phyloP scores from a whole-genome alignment of 1,140 invertebrate genomes.

The Brachionus manjavacas region DNA sequence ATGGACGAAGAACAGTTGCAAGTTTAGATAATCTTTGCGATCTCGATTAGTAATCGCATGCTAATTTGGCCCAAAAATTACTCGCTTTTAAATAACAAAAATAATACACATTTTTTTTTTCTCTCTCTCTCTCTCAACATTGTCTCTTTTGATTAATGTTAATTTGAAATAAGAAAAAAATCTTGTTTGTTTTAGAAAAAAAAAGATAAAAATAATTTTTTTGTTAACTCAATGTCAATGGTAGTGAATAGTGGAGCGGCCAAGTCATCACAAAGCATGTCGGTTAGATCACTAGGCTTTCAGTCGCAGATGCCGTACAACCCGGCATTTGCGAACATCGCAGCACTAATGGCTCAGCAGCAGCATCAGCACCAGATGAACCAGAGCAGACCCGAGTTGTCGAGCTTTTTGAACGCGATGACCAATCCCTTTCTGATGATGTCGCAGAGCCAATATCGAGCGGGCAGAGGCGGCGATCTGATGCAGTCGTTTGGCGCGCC shows the following conservation, averaged over 20 bases:
- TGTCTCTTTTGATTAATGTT: neutral
- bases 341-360: neutral
- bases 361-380: conserved; percentile 3
- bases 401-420: neutral
- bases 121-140: neutral
- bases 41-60: neutral
- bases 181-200: neutral
- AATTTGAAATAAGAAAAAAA: neutral
- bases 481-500: neutral
- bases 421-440: conserved; percentile 5
- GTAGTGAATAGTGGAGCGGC: neutral
- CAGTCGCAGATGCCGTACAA: neutral
- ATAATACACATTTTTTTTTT: neutral
- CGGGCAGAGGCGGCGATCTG: neutral
- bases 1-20: neutral
- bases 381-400: neutral
- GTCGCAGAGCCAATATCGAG: neutral
- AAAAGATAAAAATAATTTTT: neutral
- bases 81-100: conserved; percentile 16
- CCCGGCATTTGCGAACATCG: neutral
- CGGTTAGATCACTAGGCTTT: neutral
- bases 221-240: neutral
- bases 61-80: conserved; percentile 1
- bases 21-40: conserved; percentile 31
- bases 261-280: conserved; percentile 1